These are phyloP conservation scores for Onthophagus taurus DNA, from an alignment of 1,140 invertebrate genomes.

Conservation along the genomic window DNA sequence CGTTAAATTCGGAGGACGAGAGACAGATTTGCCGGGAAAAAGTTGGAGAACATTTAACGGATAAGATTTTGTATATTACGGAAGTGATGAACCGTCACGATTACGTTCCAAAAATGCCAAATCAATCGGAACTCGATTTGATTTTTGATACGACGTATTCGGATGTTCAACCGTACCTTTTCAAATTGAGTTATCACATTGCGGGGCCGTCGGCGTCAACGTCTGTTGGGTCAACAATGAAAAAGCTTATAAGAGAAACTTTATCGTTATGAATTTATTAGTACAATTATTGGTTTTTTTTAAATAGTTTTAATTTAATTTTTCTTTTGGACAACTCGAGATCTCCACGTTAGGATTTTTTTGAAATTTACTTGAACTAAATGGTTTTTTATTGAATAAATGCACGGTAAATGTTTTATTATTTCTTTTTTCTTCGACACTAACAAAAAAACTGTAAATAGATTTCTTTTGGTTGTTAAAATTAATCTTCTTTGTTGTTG, in stretches of 20 bases:
- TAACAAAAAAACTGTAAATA: too few species aligned
- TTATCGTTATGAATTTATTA: constrained; percentile 54
- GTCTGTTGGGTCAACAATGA: constrained; percentile 77
- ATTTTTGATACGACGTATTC: constrained; percentile 88
- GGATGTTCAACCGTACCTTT: constrained; percentile 93
- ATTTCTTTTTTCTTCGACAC: too few species aligned
- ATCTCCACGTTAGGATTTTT: too few species aligned
- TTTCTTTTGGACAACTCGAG: not conserved
- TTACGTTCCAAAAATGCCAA: constrained; percentile 92
- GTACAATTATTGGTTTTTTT: constrained; percentile 2
- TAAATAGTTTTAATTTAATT: not conserved
- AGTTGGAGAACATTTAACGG: constrained; percentile 82
- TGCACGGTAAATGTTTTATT: too few species aligned
- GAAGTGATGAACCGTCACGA: constrained; percentile 92
- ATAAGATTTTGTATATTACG: constrained; percentile 88
- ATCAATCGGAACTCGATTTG: constrained; percentile 80
- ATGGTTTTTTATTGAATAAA: too few species aligned
- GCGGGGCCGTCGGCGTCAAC: constrained; percentile 57
- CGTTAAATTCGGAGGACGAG: constrained; percentile 79
- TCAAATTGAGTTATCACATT: constrained; percentile 74
- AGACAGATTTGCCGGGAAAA: constrained; percentile 78
- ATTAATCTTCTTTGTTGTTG: too few species aligned
- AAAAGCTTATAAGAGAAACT: constrained; percentile 84
- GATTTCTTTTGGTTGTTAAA: too few species aligned
- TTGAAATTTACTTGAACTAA: too few species aligned